Evolutionary conservation across 2,888 invertebrate genomes (phyloP), one percentile per base, ranked within the genome.

Genomic region (Hedya salicella): DNA sequence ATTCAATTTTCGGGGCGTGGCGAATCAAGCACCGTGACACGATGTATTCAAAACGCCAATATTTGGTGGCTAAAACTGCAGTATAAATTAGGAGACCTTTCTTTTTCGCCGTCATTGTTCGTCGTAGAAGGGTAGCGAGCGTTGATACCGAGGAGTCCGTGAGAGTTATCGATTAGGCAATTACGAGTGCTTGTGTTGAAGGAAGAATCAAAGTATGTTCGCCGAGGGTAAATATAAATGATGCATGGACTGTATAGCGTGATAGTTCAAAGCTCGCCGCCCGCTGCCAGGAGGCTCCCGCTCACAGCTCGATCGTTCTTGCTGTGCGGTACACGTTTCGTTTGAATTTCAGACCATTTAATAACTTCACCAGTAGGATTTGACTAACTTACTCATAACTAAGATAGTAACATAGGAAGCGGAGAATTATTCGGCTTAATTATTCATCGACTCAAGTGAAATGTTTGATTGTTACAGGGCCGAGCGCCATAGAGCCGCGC

Each of bases 231-330:
- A 91, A 91, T 91, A 91, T 92, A 90, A 91, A 91, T 88, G 85
- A 92, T 91, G 90, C 91, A 91, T 93, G 93, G 83, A 83, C 89
- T 79, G 92, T 83, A 85, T 94, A 93, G 93, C 93, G 94, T 92
- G 93, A 94, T 92, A 93, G 92, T 89, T 92, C 93, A 90, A 91
- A 87, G 85, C 81, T 82, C 79, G 81, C 75, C 78, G 83, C 83
- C 77, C 73, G 79, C 75, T 79, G 79, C 81, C 78, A 78, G 73
- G 73, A 77, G 77, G 75, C 78, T 78, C 74, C 77, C 72, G 75
- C 78, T 79, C 80, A 74, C 74, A 74, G 71, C 73, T 77, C 75
- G 76, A 75, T 78, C 73, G 78, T 77, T 78, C 70, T 71, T 70
- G 74, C 70, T 72, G 76, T 71, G 70, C 52, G 59, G 44, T 13